These are phyloP conservation scores for Ditylenchus weischeri DNA, from an alignment of 2,888 invertebrate genomes.

Conservation along the genomic window DNA sequence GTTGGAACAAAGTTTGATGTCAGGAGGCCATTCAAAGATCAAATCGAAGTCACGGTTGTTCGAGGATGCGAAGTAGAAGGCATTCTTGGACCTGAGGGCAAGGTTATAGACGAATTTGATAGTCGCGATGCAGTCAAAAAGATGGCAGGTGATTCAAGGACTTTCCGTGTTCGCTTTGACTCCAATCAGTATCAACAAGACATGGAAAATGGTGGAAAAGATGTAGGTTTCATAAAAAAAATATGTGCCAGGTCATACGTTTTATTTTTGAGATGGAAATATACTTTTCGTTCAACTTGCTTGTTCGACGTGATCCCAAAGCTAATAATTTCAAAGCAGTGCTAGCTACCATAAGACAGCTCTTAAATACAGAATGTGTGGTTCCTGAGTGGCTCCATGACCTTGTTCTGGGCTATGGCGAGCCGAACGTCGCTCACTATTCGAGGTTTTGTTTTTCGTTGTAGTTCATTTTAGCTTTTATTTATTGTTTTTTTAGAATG, in stretches of 20 bases:
- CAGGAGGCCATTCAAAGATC: constrained; percentile 47
- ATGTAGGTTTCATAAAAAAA: neutral
- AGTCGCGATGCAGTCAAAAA: constrained; percentile 27
- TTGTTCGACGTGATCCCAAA: constrained; percentile 96
- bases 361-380: constrained; percentile 98
- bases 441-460: constrained; percentile 66
- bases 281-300: constrained; percentile 87
- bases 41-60: constrained; percentile 76
- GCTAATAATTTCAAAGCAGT: constrained; percentile 99
- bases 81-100: constrained; percentile 88
- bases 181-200: constrained; percentile 80
- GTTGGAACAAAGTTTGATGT: constrained; percentile 68
- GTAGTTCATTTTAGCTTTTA: neutral
- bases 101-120: constrained; percentile 81
- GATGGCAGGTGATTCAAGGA: constrained; percentile 64
- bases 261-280: constrained; percentile 64
- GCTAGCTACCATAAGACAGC: constrained; percentile 90
- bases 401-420: constrained; percentile 93
- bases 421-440: constrained; percentile 94
- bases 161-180: constrained; percentile 88
- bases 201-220: constrained; percentile 41
- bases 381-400: constrained; percentile 72
- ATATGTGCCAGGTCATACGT: neutral
- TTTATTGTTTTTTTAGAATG: constrained; percentile 64
- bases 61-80: constrained; percentile 98